These are phyloP conservation scores for Scolopax bukidnonensis DNA, from an alignment of 2,797 vertebrate species.

Conservation along the genomic window DNA sequence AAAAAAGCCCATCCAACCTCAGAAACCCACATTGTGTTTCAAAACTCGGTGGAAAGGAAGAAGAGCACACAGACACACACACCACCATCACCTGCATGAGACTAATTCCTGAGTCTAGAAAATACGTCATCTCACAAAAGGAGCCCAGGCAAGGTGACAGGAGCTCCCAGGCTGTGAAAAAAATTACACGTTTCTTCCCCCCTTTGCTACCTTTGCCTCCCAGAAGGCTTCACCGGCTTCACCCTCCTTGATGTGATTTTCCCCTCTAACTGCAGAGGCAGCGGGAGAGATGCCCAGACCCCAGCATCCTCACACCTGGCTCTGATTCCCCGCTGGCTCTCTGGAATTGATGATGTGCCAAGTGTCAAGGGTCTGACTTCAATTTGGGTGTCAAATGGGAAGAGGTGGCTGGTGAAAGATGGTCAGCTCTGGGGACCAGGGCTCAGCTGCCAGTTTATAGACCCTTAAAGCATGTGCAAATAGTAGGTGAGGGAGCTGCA, in stretches of 20 bases:
- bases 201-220: background rate
- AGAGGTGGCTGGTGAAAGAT: background rate
- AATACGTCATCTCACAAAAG: background rate
- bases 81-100: background rate
- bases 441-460: background rate
- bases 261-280: background rate
- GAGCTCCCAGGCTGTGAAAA: background rate
- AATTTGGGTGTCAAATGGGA: background rate
- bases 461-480: background rate
- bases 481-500: background rate
- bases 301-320: background rate
- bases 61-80: background rate
- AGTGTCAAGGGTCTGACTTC: background rate
- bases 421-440: background rate
- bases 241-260: background rate
- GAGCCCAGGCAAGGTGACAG: background rate
- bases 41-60: background rate
- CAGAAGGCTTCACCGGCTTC: background rate
- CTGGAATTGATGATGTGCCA: background rate
- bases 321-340: accelerated
- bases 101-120: background rate
- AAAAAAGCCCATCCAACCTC: background rate
- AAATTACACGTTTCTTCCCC: accelerated
- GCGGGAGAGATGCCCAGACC: background rate
- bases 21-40: background rate